Evolutionary conservation across 2,888 invertebrate species (phyloP), one percentile per base, ranked within the genome.

Genomic region (Orthosia cruda): DNA sequence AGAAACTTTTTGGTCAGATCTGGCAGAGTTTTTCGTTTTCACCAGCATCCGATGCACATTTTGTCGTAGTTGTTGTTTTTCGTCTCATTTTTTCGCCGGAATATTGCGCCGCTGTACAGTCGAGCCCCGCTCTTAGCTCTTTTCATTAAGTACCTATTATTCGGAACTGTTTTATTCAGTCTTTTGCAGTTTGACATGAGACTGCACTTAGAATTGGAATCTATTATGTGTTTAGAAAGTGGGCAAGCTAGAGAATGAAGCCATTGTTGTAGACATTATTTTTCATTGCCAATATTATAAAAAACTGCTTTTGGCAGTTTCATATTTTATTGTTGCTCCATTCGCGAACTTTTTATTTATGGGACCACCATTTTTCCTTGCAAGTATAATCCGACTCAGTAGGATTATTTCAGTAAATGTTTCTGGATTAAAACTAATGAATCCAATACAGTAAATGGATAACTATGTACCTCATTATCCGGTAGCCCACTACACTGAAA

Each of bases 21-120:
- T 90, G 92, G 87, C 92, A 91, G 92, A 93, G 90, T 92, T 93
- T 86, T 91, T 87, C 84, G 87, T 90, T 91, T 91, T 88, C 85
- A 82, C 87, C 79, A 80, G 80, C 90, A 89, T 89, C 89, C 87
- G 88, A 87, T 92, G 90, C 88, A 90, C 90, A 88, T 90, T 91
- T 88, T 84, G 81, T 85, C 84, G 77, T 85, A 81, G 83, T 78
- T 88, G 83, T 85, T 82, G 62, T 74, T 82, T 86, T 87, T 62
- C 40, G 40, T 40, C 77, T 81, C 55, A 80, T 74, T 85, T 83
- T 87, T 72, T 64, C 73, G 54, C 81, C 75, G 26, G 77, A 70
- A 79, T 87, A 82, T 85, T 77, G 26, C 78, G 78, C 74, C 62
- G 69, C 71, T 64, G 59, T 71, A 74, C 40, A 32, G 61, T 64